Evolutionary conservation across 30 jellyfish, hydroid and myxozoan genomes (phyloP).

Genomic region (Aurelia aurita complex sp. Pacific): DNA sequence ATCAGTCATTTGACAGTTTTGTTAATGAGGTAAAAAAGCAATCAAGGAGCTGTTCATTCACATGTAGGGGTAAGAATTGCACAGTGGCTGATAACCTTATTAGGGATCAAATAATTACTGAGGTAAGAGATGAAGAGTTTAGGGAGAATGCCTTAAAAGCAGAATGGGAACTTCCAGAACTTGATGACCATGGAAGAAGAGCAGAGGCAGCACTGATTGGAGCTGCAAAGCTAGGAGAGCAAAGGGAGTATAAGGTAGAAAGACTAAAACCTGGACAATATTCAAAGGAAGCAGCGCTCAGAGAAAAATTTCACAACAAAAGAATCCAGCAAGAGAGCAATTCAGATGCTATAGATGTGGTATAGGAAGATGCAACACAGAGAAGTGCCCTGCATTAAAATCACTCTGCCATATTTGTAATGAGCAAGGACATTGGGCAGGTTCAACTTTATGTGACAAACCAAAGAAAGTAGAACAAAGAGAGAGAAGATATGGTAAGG

Average conservation of each 20-base stretch:
- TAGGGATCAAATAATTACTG: background rate
- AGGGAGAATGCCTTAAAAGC: slow-evolving; percentile 9
- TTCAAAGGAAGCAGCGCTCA: slow-evolving; percentile 11
- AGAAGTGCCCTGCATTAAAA: background rate
- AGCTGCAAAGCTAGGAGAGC: slow-evolving; percentile 33
- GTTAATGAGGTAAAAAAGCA: background rate
- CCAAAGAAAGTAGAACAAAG: slow-evolving; percentile 5
- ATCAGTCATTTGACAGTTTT: background rate
- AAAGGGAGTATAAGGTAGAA: slow-evolving; percentile 30
- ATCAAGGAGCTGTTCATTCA: background rate
- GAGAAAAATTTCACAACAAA: slow-evolving; percentile 21
- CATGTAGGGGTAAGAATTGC: background rate
- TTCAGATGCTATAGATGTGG: slow-evolving; percentile 11
- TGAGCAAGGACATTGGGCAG: slow-evolving; percentile 37
- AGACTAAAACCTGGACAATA: slow-evolving; percentile 25
- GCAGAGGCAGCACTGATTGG: slow-evolving; percentile 16
- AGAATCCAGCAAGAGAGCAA: slow-evolving; percentile 6
- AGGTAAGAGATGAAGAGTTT: no score
- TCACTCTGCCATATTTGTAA: slow-evolving; percentile 11
- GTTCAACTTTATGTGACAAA: slow-evolving; percentile 21
- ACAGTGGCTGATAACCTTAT: background rate
- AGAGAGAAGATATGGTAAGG: slow-evolving; percentile 6
- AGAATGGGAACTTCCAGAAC: slow-evolving; percentile 12
- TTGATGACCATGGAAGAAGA: slow-evolving; percentile 27
- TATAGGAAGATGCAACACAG: slow-evolving; percentile 23